Evolutionary conservation across 2,888 invertebrate genomes (phyloP).

Genomic region (Silvanus unidentatus): DNA sequence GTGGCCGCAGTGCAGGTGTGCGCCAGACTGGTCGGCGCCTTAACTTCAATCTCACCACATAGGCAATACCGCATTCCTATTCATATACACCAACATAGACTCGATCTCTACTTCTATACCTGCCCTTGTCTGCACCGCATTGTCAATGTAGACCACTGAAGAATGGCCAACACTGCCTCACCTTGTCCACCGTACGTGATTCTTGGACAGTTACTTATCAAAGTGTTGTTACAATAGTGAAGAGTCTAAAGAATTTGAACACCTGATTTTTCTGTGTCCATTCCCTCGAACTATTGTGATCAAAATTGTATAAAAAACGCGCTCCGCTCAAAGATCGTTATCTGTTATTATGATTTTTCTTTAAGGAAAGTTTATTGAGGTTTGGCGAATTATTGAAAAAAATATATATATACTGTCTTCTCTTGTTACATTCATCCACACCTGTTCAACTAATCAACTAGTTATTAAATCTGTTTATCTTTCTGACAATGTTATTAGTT

Average conservation of each 20-base stretch:
- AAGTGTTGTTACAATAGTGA: neutral
- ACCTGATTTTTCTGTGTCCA: neutral
- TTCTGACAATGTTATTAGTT: no score
- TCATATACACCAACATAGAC: constrained; percentile 13
- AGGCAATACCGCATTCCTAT: constrained; percentile 27
- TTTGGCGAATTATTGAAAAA: no score
- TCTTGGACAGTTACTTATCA: constrained; percentile 1
- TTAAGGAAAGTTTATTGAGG: no score
- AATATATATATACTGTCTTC: no score
- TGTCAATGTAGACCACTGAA: neutral
- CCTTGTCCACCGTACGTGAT: constrained; percentile 1
- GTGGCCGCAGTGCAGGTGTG: constrained; percentile 44
- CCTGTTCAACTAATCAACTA: no score
- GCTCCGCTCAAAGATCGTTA: no score
- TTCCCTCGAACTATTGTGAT: no score
- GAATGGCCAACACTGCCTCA: neutral
- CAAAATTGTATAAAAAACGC: no score
- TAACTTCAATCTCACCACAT: constrained; percentile 22
- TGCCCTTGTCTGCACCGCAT: constrained; percentile 10
- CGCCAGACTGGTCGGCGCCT: constrained; percentile 45
- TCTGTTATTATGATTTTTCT: no score
- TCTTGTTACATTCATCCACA: no score
- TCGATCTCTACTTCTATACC: constrained; percentile 7
- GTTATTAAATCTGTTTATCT: no score
- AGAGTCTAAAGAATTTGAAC: neutral